Evolutionary conservation across 2,113 vertebrate species (phyloP), one percentile per base, ranked within the genome.

Genomic region (Charina bottae): DNA sequence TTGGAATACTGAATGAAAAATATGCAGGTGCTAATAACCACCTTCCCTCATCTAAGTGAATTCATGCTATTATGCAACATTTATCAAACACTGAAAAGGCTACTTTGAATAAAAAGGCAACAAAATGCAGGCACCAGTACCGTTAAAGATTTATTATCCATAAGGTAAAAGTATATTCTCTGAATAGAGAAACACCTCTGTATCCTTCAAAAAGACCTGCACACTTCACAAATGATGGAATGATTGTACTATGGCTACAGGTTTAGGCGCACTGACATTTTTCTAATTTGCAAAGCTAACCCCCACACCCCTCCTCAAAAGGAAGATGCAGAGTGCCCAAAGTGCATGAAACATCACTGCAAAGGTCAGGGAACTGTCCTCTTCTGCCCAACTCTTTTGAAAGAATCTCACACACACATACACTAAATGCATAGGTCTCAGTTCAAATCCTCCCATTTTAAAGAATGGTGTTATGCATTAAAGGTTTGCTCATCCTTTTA

Each of bases 131-230:
- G 91, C 19, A 78, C 59, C 78, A 95, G 26, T 93, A 94, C 93
- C 68, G 93, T 91, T 93, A 97, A 96, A 84, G 96, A 94, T 90
- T 98, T 97, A 97, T 98, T 97, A 92, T 89, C 88, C 87, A 42
- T 72, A 93, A 95, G 8, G 83, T 72, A 92, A 62, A 60, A 88
- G 90, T 92, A 58, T 2, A 87, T 94, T 94, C 87, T 92, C 59
- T 92, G 11, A 53, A 62, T 7, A 84, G 37, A 85, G 56, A 53
- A 33, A 28, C 9, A 15, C 42, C n/a, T 53, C 26, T 68, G 6
- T 53, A 42, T 49, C 83, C 91, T 55, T 90, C 83, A 90, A 88
- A 92, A 49, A 89, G 60, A 0, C 83, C 85, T 58, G 90, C 91
- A 90, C 86, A 72, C 84, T 56, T 87, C 85, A 93, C 90, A 94